Percentiles rank a stretch among this genome's conserved stretches.
These are phyloP conservation scores for Meiosimyza decipiens DNA, from an alignment of 2,888 invertebrate species.

Conservation along the genomic window DNA sequence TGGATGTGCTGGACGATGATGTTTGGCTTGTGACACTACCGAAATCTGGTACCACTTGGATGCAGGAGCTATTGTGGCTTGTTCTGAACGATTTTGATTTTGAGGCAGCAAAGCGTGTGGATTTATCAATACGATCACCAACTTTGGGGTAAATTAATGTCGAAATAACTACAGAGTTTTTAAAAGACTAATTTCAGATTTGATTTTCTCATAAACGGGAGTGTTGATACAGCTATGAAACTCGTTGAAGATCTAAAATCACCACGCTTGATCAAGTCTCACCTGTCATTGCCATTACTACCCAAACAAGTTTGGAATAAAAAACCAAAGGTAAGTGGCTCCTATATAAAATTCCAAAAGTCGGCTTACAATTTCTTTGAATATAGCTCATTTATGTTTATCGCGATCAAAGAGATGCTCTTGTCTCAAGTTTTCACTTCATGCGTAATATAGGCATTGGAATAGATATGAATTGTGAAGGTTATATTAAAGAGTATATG, in stretches of 20 bases:
- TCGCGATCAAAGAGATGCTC: no score
- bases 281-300: constrained; percentile 52
- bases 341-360: no score
- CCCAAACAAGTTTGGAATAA: constrained; percentile 56
- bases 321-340: constrained; percentile 50
- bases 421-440: no score
- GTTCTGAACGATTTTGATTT: constrained; percentile 57
- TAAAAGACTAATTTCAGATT: constrained; percentile 42
- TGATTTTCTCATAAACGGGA: constrained; percentile 32
- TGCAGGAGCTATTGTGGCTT: constrained; percentile 60
- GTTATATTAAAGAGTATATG: no score
- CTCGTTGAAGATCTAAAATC: constrained; percentile 42
- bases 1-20: constrained; percentile 56
- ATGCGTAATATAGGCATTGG: no score
- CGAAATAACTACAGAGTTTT: not conserved
- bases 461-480: no score
- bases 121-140: constrained; percentile 52
- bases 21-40: constrained; percentile 58
- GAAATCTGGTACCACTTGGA: constrained; percentile 63
- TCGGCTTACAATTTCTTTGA: not conserved
- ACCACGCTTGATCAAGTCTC: constrained; percentile 58
- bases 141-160: constrained; percentile 53
- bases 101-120: constrained; percentile 48
- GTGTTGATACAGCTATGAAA: constrained; percentile 37
- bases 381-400: constrained; percentile 79